Base-by-base conservation (phyloP, 2,113 vertebrate species). In the Odontesthes bonariensis region DNA sequence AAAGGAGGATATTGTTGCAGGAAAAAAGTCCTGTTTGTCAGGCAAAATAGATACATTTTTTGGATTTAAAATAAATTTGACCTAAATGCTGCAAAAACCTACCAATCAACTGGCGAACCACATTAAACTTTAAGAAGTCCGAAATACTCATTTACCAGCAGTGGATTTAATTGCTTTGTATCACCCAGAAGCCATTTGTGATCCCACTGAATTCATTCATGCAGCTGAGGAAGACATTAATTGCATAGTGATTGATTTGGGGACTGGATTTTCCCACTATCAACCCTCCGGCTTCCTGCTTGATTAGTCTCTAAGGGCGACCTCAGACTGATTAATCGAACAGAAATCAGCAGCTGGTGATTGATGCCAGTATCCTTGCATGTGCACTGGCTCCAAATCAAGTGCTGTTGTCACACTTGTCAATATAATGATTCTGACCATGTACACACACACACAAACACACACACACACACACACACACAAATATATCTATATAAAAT, bases 251-350 rank as follows among this genome's bases (percentile, higher is more conserved):
- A 86, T 88, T 88, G 71, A 89, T 86, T 75, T 82, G 57, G 65
- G 69, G 52, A 85, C 69, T 77, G 70, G 69, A 80, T 79, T 75
- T 77, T 23, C 44, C 62, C 46, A 63, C 51, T 57, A 71, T 75
- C 83, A 88, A 85, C 86, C 79, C 86, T 73, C 61, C 69, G 71
- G 57, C 69, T 73, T 61, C 75, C 27, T 27, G 27, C 27, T 27
- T 85, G 86, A 89, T 90, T 82, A 81, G 85, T 85, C 82, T 88
- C 83, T 85, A 88, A 88, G 83, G 83, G 55, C 75, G 12, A 78
- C 56, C 52, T 42, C 74, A 0, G 52, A 89, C 60, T 81, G 58
- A 86, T 86, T 76, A 79, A 56, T 86, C 84, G 84, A 79, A 85
- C 40, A 54, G 52, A 85, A 82, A 81, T 76, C 71, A 82, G 78